Percentiles rank a stretch among this genome's conserved stretches.
phyloP scores from a whole-genome alignment of 2,797 vertebrate species.

The Spondyliosoma cantharus region DNA sequence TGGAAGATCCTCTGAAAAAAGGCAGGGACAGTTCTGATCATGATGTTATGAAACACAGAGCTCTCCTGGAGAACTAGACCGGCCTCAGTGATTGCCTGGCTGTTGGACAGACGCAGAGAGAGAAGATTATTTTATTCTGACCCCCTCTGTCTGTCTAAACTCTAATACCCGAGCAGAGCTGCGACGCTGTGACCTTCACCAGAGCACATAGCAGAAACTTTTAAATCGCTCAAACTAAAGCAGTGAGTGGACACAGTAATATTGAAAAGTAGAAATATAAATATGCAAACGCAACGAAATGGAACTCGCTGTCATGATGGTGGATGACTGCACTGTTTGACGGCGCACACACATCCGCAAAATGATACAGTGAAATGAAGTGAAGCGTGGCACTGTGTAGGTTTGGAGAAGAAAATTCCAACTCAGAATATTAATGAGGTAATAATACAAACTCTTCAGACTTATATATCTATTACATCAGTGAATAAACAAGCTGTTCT shows the following conservation, averaged over 20 bases:
- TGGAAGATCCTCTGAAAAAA: slow-evolving; percentile 25
- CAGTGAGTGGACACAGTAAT: not conserved
- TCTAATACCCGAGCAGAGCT: slow-evolving; percentile 18
- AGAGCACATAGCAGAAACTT: slow-evolving; percentile 9
- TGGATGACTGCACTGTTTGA: not conserved
- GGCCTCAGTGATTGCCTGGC: slow-evolving; percentile 4
- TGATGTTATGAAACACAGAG: slow-evolving; percentile 44
- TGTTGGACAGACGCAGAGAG: slow-evolving; percentile 26
- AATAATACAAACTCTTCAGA: no score
- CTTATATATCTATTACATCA: no score
- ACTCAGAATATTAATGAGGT: no score
- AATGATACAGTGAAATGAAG: not conserved
- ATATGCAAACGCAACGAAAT: not conserved
- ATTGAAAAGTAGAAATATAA: not conserved
- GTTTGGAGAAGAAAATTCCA: no score
- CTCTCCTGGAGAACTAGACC: not conserved
- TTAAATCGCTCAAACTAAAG: not conserved
- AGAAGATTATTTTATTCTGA: slow-evolving; percentile 22
- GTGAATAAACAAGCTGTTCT: no score
- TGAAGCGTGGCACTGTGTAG: no score
- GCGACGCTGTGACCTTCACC: slow-evolving; percentile 22
- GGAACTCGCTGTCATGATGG: not conserved
- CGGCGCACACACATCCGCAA: no score
- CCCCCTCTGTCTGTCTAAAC: not conserved
- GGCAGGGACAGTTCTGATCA: not conserved